A percentile compares a stretch with the other conserved stretches of the same genome.
Evolutionary conservation across 2,797 vertebrate species (phyloP).

Genomic region (Simalia tracyae): DNA sequence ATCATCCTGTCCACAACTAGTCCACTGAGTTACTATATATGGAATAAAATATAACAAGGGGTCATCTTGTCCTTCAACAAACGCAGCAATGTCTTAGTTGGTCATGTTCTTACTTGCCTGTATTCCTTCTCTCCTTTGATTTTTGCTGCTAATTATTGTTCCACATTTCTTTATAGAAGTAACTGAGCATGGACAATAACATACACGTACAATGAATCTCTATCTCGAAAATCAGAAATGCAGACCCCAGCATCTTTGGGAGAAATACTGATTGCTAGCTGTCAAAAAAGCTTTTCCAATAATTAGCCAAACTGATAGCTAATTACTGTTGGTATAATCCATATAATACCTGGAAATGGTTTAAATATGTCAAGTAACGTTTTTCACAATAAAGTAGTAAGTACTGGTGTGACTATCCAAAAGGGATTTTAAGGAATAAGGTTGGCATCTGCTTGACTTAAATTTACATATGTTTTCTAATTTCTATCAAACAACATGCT

Average conservation of each 20-base stretch:
- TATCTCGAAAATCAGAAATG: neutral
- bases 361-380: neutral
- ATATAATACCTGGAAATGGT: no score
- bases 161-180: neutral
- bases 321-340: neutral
- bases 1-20: neutral
- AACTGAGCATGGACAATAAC: neutral
- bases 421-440: constrained; percentile 20
- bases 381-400: neutral
- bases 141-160: neutral
- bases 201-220: neutral
- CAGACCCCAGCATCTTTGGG: neutral
- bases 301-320: neutral
- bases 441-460: neutral
- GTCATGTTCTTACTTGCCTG: neutral
- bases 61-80: neutral
- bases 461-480: constrained; percentile 22
- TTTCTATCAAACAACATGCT: constrained; percentile 22
- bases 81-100: neutral
- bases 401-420: constrained; percentile 8
- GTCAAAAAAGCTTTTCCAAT: neutral
- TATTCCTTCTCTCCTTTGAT: neutral
- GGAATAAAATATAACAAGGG: neutral
- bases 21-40: neutral
- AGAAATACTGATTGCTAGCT: neutral